Evolutionary conservation across 2,888 invertebrate genomes (phyloP).

Genomic region (Drosophila imparisetae): DNA sequence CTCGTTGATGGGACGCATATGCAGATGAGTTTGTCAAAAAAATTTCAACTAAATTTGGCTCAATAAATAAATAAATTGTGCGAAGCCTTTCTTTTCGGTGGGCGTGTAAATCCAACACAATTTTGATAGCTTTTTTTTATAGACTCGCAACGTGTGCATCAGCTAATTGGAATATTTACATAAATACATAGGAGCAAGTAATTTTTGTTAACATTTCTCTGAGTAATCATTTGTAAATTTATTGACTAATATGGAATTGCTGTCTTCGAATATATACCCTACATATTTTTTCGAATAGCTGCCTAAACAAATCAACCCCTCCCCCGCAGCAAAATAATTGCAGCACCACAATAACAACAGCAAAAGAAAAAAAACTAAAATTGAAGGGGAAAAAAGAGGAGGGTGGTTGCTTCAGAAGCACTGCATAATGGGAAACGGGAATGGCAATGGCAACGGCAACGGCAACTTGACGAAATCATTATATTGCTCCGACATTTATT

Average conservation of each 20-base stretch:
- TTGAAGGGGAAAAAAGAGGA: slow-evolving; percentile 3
- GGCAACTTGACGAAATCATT: slow-evolving; percentile 80
- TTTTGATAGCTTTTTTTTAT: slow-evolving; percentile 25
- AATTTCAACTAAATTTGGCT: slow-evolving; percentile 45
- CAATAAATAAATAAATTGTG: slow-evolving; percentile 75
- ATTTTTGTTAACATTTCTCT: neutral
- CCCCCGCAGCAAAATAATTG: slow-evolving; percentile 25
- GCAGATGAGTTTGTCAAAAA: slow-evolving; percentile 71
- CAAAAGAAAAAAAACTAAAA: neutral
- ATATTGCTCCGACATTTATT: slow-evolving; percentile 84
- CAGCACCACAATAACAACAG: slow-evolving; percentile 20
- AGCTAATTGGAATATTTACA: neutral
- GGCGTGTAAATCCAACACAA: slow-evolving; percentile 25
- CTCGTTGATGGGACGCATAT: slow-evolving; percentile 54
- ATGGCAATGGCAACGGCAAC: slow-evolving; percentile 62
- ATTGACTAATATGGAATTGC: neutral
- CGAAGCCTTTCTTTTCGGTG: slow-evolving; percentile 57
- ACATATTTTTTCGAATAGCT: slow-evolving; percentile 8
- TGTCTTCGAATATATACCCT: neutral
- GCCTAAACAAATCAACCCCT: slow-evolving; percentile 12
- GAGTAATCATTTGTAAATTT: neutral
- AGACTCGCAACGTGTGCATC: slow-evolving; percentile 12
- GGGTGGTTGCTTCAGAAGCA: slow-evolving; percentile 30
- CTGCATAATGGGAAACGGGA: slow-evolving; percentile 22
- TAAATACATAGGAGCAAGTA: neutral